phyloP scores from a whole-genome alignment of 2,113 vertebrate species.

The Brachyistius frenatus region DNA sequence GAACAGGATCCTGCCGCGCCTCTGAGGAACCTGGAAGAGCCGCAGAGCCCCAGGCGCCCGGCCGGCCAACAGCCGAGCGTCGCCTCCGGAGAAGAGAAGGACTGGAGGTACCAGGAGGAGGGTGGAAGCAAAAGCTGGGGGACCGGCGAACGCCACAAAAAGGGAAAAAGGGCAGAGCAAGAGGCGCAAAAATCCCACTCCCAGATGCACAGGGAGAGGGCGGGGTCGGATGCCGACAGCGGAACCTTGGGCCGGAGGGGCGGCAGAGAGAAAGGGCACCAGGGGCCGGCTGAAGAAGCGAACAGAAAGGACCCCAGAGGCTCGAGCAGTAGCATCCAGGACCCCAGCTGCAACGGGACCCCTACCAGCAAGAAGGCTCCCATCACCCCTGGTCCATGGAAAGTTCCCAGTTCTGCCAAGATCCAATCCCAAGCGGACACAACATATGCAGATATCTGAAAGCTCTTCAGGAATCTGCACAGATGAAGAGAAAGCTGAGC shows the following conservation, averaged over 20 bases:
- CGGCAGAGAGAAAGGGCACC: conserved; percentile 50
- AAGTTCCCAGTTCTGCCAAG: conserved; percentile 89
- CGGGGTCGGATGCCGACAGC: conserved; percentile 43
- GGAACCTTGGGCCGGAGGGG: conserved; percentile 55
- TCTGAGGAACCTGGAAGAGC: conserved; percentile 59
- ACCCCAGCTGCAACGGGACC: conserved; percentile 76
- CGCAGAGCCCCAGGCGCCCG: conserved; percentile 72
- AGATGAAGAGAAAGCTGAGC: conserved; percentile 40
- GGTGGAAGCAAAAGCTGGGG: conserved; percentile 61
- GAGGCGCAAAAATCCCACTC: conserved; percentile 63
- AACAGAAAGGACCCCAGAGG: conserved; percentile 72
- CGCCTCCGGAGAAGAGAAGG: conserved; percentile 58
- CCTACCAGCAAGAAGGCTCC: conserved; percentile 84
- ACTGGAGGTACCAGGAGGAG: conserved; percentile 78
- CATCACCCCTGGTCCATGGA: conserved; percentile 95
- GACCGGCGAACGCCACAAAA: conserved; percentile 66
- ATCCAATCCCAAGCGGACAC: conserved; percentile 79
- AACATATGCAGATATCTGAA: conserved; percentile 65
- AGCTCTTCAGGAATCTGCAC: background rate
- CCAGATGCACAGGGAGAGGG: conserved; percentile 63
- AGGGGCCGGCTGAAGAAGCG: conserved; percentile 38
- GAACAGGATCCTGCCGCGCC: conserved; percentile 66
- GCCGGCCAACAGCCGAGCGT: conserved; percentile 75
- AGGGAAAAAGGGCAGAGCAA: conserved; percentile 65
- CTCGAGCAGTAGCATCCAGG: conserved; percentile 76